Conservation (phyloP, 2,888 invertebrate genomes). For the Galerucella nymphaeae region DNA sequence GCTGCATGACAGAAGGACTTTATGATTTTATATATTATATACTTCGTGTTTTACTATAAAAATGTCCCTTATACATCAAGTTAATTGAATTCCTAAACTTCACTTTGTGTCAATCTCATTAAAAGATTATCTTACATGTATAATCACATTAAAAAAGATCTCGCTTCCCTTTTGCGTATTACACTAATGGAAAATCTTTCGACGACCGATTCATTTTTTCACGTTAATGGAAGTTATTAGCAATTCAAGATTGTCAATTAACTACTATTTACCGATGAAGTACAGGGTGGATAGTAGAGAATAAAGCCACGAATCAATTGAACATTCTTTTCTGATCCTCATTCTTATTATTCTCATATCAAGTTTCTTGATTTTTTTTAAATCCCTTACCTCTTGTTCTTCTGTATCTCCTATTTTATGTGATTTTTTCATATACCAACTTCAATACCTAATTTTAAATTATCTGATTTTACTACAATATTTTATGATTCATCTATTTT, state of each 20-base stretch:
- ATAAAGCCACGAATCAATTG: not conserved
- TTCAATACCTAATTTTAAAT: too few relatives aligned
- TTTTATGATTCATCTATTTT: too few relatives aligned
- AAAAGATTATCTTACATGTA: conserved; percentile 11
- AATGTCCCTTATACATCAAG: not conserved
- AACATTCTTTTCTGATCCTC: not conserved
- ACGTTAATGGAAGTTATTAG: conserved; percentile 8
- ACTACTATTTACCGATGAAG: not conserved
- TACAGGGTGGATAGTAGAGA: not conserved
- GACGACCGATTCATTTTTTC: not conserved
- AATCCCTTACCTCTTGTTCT: too few relatives aligned
- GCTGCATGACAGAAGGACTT: too few relatives aligned
- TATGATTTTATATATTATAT: not conserved
- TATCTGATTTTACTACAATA: too few relatives aligned
- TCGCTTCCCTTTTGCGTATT: conserved; percentile 3
- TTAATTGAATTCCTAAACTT: conserved; percentile 17
- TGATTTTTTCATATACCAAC: too few relatives aligned
- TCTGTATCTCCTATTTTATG: too few relatives aligned
- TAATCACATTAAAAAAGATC: conserved; percentile 13
- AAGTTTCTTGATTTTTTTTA: too few relatives aligned
- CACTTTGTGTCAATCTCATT: conserved; percentile 8
- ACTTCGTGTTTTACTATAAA: not conserved
- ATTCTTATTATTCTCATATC: too few relatives aligned
- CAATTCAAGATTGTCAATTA: not conserved
- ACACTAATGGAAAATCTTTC: conserved; percentile 9